Base-by-base conservation (phyloP, 1,140 invertebrate species). In the Leguminivora glycinivorella region DNA sequence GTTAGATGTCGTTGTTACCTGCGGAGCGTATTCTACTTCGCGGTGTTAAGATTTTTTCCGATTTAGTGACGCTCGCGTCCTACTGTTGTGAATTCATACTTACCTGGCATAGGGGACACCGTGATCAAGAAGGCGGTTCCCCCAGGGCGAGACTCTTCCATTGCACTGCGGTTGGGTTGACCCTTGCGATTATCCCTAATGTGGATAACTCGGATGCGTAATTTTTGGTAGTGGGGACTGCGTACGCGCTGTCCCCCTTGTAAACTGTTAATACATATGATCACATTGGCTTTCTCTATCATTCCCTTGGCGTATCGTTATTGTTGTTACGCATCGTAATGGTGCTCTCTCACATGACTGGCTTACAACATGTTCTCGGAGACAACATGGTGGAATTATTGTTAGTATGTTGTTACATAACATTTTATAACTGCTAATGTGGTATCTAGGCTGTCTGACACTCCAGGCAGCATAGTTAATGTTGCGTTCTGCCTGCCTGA, bases 111-210 rank as follows among this genome's bases (percentile, higher is more conserved):
- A 52, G 47, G 47, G 47, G 47, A 52, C 5, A 52, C 47, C 47
- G 47, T 52, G 47, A 52, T 52, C 47, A 52, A 19, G 19, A 52
- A 52, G 47, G 47, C 47, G 47, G 47, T 52, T 52, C 47, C 47
- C 47, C 47, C 47, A 52, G 47, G 47, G 47, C 47, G 47, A 52
- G 47, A 52, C 47, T 52, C 19, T 52, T 17, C 47, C 47, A 52
- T 52, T 52, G 47, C 47, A 52, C 47, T 52, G 47, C 47, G 47
- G 47, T 52, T 52, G 47, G 47, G 47, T 52, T 52, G 47, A 52
- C 47, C 47, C 47, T 52, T 52, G 47, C 47, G 47, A 52, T 52
- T 52, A 52, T 52, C 47, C 47, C 47, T 52, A 52, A 52, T 52
- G 47, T 52, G 47, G 47, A 52, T 52, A 52, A 52, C 47, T 52